Percentiles rank a stretch among this genome's conserved stretches.
These are phyloP conservation scores for Sebastolobus alascanus DNA, from an alignment of 2,797 vertebrate genomes.

Conservation along the genomic window DNA sequence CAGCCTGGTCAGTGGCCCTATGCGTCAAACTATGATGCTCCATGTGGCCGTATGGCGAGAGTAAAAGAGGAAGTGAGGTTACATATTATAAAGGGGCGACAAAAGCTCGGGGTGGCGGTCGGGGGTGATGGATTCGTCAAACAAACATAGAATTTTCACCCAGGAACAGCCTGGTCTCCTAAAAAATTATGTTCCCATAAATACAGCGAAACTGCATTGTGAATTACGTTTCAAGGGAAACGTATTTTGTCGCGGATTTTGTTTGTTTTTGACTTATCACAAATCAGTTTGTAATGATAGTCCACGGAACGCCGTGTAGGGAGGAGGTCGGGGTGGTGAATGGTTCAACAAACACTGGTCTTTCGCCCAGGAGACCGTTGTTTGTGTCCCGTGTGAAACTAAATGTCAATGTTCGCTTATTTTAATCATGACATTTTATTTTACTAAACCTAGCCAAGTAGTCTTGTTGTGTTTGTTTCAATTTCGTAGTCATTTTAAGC, in stretches of 20 bases:
- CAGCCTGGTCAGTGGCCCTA: not conserved
- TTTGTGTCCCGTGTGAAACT: too few relatives aligned
- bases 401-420: too few relatives aligned
- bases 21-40: not conserved
- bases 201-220: not conserved
- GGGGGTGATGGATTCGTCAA: not conserved
- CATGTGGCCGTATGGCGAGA: too few relatives aligned
- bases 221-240: not conserved
- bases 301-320: not conserved
- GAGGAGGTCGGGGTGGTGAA: not conserved
- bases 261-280: not conserved
- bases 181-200: not conserved
- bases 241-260: not conserved
- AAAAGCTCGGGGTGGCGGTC: not conserved
- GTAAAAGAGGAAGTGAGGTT: too few relatives aligned
- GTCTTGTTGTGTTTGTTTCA: too few relatives aligned
- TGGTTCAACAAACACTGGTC: not conserved
- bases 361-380: not conserved
- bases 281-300: not conserved
- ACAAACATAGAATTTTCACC: not conserved
- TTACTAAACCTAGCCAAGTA: too few relatives aligned
- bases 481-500: too few relatives aligned
- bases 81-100: too few relatives aligned
- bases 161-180: too few relatives aligned
- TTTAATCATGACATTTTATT: too few relatives aligned